Evolutionary conservation across 2,113 vertebrate species (phyloP).

Genomic region (Aspiorhynchus laticeps): DNA sequence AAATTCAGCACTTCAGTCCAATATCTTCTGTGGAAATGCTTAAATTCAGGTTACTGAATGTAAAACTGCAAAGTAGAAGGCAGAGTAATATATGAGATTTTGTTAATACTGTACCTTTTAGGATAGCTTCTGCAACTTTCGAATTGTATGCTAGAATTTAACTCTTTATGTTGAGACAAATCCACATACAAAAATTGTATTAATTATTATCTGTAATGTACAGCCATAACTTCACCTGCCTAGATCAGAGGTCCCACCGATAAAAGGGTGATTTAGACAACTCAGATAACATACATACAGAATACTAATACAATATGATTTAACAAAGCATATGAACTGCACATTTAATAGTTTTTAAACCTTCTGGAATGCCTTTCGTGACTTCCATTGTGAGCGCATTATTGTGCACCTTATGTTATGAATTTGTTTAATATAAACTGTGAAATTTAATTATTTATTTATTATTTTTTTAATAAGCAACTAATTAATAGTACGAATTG

Average conservation of each 20-base stretch:
- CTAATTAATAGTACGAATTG: neutral
- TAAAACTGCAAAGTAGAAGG: neutral
- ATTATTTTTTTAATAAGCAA: neutral
- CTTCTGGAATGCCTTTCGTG: neutral
- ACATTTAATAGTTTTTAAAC: neutral
- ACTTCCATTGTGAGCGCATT: too few relatives aligned
- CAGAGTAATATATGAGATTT: neutral
- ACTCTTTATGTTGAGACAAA: neutral
- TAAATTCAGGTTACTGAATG: neutral
- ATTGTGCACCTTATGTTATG: too few relatives aligned
- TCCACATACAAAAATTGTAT: neutral
- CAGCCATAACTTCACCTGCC: neutral
- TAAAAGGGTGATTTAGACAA: neutral
- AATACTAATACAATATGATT: neutral
- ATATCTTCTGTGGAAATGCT: neutral
- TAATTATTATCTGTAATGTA: neutral
- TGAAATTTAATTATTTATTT: too few relatives aligned
- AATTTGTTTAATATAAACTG: too few relatives aligned
- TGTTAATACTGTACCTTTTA: neutral
- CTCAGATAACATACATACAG: neutral
- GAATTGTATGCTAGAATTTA: neutral
- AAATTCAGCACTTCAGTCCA: constrained; percentile 3
- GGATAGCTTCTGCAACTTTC: neutral
- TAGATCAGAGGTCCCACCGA: neutral
- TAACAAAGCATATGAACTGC: neutral